phyloP scores from a whole-genome alignment of 2,888 invertebrate genomes.

The Lasioglossum marginatum region DNA sequence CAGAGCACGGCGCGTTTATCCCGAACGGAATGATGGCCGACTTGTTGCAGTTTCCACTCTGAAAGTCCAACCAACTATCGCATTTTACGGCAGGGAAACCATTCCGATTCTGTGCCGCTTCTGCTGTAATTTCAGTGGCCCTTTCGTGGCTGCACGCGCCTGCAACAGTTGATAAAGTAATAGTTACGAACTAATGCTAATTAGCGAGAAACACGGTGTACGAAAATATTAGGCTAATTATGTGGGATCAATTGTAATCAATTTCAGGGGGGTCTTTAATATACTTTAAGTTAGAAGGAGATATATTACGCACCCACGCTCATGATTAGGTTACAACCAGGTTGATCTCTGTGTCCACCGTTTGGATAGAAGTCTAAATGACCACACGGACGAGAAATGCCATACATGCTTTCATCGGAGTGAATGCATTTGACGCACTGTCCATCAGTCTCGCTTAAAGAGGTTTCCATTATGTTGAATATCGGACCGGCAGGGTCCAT shows the following conservation, averaged over 20 bases:
- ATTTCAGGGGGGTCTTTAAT: no score
- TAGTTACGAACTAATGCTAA: no score
- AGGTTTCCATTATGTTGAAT: rapidly evolving
- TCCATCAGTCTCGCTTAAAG: neutral
- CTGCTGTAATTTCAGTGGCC: neutral
- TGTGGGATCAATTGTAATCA: no score
- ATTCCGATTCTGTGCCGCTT: neutral
- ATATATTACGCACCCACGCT: neutral
- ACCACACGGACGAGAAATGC: neutral
- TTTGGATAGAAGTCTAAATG: neutral
- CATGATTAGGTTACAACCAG: neutral
- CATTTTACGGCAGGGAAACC: neutral
- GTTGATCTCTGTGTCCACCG: neutral
- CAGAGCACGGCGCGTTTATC: neutral
- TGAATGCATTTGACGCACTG: neutral
- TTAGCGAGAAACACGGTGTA: no score
- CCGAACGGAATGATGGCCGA: neutral
- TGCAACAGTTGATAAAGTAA: neutral
- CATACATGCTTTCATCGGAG: neutral
- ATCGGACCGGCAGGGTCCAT: neutral
- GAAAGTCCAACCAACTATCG: neutral
- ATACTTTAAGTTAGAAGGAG: neutral
- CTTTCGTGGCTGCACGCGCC: neutral
- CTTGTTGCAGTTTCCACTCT: neutral
- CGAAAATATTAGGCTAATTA: no score